Evolutionary conservation across 2,113 vertebrate genomes (phyloP).

Genomic region (Psammodynastes pulverulentus): DNA sequence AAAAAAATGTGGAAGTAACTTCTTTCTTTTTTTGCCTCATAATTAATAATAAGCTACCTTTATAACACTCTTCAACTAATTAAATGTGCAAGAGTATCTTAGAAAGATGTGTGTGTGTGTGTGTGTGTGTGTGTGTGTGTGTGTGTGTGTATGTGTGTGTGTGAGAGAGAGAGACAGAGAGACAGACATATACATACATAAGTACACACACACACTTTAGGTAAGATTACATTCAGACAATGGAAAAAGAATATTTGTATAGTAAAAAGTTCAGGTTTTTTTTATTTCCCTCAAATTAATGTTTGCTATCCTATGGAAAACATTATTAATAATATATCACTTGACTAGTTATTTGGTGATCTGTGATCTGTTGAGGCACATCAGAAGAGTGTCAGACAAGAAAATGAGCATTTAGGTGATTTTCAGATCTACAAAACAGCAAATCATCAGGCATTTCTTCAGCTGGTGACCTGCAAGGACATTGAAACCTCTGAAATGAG

Average conservation of each 20-base stretch:
- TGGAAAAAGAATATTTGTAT: conserved; percentile 41
- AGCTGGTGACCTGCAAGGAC: conserved; percentile 36
- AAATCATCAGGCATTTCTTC: conserved; percentile 63
- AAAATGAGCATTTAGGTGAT: conserved; percentile 64
- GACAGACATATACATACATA: background rate
- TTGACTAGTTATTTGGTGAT: conserved; percentile 48
- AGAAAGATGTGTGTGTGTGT: conserved; percentile 18
- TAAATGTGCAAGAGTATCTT: conserved; percentile 18
- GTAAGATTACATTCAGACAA: conserved; percentile 46
- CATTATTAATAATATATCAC: conserved; percentile 60
- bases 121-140: background rate
- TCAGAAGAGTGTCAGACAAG: conserved; percentile 56
- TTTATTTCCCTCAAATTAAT: conserved; percentile 42
- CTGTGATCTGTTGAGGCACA: conserved; percentile 60
- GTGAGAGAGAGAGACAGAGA: background rate
- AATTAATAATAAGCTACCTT: conserved; percentile 60
- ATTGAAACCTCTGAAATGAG: conserved; percentile 43
- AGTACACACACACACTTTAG: background rate
- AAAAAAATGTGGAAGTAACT: conserved; percentile 39
- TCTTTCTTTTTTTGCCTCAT: conserved; percentile 52
- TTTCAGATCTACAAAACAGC: conserved; percentile 61
- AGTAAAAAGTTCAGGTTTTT: conserved; percentile 25
- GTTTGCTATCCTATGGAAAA: conserved; percentile 51
- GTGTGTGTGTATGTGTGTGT: background rate
- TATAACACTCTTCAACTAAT: conserved; percentile 47